These are phyloP conservation scores for Merluccius polli DNA, from an alignment of 2,797 vertebrate genomes.

Conservation along the genomic window DNA sequence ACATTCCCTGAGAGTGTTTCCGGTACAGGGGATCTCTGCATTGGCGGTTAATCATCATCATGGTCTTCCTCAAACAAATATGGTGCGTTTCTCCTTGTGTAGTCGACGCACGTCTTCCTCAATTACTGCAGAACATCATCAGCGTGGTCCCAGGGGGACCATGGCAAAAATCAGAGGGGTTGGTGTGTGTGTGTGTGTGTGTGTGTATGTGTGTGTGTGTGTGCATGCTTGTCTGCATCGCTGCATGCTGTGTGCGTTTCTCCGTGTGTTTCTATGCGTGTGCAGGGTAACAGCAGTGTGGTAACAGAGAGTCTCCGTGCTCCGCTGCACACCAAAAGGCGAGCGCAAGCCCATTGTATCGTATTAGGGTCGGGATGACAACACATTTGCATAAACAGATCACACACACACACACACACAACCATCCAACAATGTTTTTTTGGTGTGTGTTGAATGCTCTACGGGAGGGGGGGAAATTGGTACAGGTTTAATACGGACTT, in stretches of 20 bases:
- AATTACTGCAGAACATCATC: slow-evolving; percentile 69
- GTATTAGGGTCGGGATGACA: slow-evolving; percentile 19
- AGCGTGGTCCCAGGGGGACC: slow-evolving; percentile 48
- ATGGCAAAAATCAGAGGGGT: slow-evolving; percentile 47
- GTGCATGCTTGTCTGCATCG: slow-evolving; percentile 8
- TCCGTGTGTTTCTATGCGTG: slow-evolving; percentile 13
- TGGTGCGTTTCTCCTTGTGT: slow-evolving; percentile 23
- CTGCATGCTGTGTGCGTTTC: slow-evolving; percentile 17
- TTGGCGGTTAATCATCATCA: slow-evolving; percentile 55
- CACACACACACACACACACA: slow-evolving; percentile 16
- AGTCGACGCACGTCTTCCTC: slow-evolving; percentile 58
- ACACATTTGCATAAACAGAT: slow-evolving; percentile 49
- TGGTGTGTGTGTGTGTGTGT: slow-evolving; percentile 11
- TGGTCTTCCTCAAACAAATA: slow-evolving; percentile 22
- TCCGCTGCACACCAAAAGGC: slow-evolving; percentile 32
- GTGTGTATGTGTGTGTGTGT: slow-evolving; percentile 20
- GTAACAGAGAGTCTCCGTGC: slow-evolving; percentile 19
- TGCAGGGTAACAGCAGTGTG: background rate
- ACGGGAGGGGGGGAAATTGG: background rate
- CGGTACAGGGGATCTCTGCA: slow-evolving; percentile 42
- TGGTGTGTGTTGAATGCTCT: slow-evolving; percentile 13
- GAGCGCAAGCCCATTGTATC: slow-evolving; percentile 25
- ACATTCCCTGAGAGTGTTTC: slow-evolving; percentile 17
- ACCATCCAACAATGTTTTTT: slow-evolving; percentile 37
- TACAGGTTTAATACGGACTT: too few species aligned